phyloP scores from a whole-genome alignment of 2,797 vertebrate species.

The Paramormyrops hopkinsi region DNA sequence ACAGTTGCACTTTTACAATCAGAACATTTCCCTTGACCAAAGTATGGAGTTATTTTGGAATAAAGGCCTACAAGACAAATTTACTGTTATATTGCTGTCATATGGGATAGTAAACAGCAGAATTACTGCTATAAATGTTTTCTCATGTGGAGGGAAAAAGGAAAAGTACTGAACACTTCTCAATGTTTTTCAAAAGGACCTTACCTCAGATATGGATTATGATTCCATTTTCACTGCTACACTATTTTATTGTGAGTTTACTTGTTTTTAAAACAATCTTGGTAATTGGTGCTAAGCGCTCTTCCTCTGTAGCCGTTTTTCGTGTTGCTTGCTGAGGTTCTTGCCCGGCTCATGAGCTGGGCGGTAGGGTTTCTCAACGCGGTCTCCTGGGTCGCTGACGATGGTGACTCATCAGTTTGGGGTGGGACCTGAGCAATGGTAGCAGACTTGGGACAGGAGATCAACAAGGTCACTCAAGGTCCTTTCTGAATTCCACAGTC shows the following conservation, averaged over 20 bases:
- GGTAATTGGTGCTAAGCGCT: slow-evolving; percentile 31
- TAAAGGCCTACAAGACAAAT: background rate
- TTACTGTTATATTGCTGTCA: background rate
- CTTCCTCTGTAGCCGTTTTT: background rate
- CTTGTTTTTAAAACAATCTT: slow-evolving; percentile 23
- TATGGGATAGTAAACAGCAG: background rate
- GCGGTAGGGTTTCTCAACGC: background rate
- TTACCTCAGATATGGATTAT: slow-evolving; percentile 5
- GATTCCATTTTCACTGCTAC: slow-evolving; percentile 31
- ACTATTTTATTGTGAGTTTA: slow-evolving; percentile 36
- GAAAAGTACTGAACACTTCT: slow-evolving; percentile 1
- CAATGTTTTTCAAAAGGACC: background rate
- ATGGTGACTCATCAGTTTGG: background rate
- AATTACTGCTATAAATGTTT: slow-evolving; percentile 7
- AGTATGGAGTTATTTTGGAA: slow-evolving; percentile 14
- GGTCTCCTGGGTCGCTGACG: slow-evolving; percentile 47
- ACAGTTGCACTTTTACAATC: slow-evolving; percentile 17
- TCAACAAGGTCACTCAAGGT: slow-evolving; percentile 28
- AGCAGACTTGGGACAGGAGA: background rate
- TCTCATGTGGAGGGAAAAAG: background rate
- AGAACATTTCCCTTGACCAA: slow-evolving; percentile 7
- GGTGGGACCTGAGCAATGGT: background rate
- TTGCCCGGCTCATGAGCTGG: background rate
- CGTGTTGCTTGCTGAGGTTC: background rate
- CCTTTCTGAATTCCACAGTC: slow-evolving; percentile 39